Conservation (phyloP, 2,888 invertebrate genomes). For the Platerodrilus igneus region DNA sequence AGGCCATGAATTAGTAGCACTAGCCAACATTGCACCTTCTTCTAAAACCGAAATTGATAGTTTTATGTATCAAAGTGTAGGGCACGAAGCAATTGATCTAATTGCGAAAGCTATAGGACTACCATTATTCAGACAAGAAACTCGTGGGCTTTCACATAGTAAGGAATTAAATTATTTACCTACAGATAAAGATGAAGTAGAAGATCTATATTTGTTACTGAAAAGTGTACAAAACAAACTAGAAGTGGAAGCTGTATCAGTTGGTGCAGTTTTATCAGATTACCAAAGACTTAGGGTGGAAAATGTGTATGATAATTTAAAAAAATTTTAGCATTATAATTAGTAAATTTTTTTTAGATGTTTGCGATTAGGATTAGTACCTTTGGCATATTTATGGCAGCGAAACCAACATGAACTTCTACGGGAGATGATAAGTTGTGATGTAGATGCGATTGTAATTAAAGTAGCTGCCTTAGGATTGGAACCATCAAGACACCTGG, state of each 20-base stretch:
- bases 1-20: slow-evolving; percentile 91
- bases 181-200: slow-evolving; percentile 90
- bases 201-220: slow-evolving; percentile 87
- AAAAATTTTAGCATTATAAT: background rate
- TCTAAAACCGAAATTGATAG: slow-evolving; percentile 63
- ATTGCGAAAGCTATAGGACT: slow-evolving; percentile 92
- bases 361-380: slow-evolving; percentile 78
- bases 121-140: slow-evolving; percentile 81
- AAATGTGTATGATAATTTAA: slow-evolving; percentile 76
- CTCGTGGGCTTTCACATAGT: slow-evolving; percentile 78
- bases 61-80: slow-evolving; percentile 99
- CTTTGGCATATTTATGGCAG: slow-evolving; percentile 94
- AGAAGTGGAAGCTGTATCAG: slow-evolving; percentile 83
- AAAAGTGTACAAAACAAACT: slow-evolving; percentile 64
- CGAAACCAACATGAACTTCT: slow-evolving; percentile 90
- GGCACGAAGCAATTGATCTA: slow-evolving; percentile 87
- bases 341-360: slow-evolving; percentile 66
- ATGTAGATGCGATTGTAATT: slow-evolving; percentile 90
- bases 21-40: slow-evolving; percentile 91
- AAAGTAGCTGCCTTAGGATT: slow-evolving; percentile 96
- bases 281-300: slow-evolving; percentile 97
- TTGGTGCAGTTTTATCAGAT: slow-evolving; percentile 96
- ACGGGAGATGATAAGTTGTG: slow-evolving; percentile 93
- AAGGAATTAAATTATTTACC: slow-evolving; percentile 74
- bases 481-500: slow-evolving; percentile 80